These are phyloP conservation scores for Rugalucina vietnamica DNA, from an alignment of 2,888 invertebrate genomes.

Conservation along the genomic window DNA sequence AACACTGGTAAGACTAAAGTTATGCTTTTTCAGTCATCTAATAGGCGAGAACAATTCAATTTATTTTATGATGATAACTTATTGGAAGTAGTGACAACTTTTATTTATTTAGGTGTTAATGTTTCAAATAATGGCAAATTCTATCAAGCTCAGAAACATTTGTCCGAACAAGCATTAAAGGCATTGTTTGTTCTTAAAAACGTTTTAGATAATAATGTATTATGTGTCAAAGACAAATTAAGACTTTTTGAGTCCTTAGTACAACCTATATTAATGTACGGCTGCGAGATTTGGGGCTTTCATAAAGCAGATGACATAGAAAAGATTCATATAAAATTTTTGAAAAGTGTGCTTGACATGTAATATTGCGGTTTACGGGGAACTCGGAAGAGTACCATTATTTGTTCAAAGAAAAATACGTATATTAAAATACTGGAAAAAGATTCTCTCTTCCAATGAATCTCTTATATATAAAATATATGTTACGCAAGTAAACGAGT, in stretches of 20 bases:
- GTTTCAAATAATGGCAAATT: neutral
- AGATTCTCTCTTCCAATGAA: slow-evolving; percentile 15
- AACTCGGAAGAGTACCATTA: slow-evolving; percentile 26
- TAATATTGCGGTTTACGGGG: slow-evolving; percentile 26
- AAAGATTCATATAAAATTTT: slow-evolving; percentile 32
- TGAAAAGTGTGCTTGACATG: slow-evolving; percentile 16
- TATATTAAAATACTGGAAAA: slow-evolving; percentile 25
- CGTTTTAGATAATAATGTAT: neutral
- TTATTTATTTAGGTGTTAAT: too few species aligned
- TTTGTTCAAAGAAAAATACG: slow-evolving; percentile 7
- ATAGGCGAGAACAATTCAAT: too few species aligned
- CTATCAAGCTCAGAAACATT: neutral
- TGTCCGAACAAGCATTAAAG: neutral
- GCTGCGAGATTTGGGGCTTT: slow-evolving; percentile 24
- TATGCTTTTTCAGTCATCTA: too few species aligned
- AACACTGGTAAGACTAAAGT: too few species aligned
- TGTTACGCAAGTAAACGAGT: too few species aligned
- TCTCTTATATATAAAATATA: too few species aligned
- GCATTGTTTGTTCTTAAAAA: neutral
- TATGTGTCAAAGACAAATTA: slow-evolving; percentile 9
- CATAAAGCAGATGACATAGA: slow-evolving; percentile 19
- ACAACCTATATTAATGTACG: slow-evolving; percentile 19
- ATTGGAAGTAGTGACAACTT: too few species aligned
- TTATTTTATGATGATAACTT: too few species aligned
- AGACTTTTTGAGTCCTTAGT: slow-evolving; percentile 23